These are phyloP conservation scores for Probosciger aterrimus DNA, from an alignment of 2,113 vertebrate species.

Conservation along the genomic window DNA sequence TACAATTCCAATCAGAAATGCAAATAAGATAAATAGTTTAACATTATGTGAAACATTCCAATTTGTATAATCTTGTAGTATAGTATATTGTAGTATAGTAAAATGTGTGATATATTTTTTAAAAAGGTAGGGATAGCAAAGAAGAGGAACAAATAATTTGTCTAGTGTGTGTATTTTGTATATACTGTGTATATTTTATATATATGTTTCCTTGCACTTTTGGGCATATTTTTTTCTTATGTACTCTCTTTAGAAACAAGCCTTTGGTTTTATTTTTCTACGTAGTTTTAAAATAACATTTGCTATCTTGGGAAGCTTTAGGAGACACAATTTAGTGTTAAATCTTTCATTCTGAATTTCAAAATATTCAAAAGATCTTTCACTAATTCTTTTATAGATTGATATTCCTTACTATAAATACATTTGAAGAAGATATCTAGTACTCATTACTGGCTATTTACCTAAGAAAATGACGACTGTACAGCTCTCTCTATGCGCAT, in stretches of 20 bases:
- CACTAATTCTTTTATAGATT: neutral
- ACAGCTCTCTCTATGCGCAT: neutral
- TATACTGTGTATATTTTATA: neutral
- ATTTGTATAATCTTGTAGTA: neutral
- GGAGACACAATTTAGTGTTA: neutral
- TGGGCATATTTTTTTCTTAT: neutral
- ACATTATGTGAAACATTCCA: neutral
- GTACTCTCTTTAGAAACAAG: neutral
- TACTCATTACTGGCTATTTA: neutral
- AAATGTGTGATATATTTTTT: neutral
- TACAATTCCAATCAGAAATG: neutral
- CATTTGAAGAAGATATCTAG: neutral
- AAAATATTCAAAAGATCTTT: neutral
- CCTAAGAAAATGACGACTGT: neutral
- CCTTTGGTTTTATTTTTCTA: neutral
- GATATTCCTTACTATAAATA: neutral
- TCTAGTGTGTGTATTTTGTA: neutral
- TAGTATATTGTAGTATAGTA: no score
- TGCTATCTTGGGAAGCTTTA: neutral
- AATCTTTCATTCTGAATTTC: neutral
- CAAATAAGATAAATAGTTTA: neutral
- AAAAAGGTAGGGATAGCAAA: neutral
- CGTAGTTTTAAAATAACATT: neutral
- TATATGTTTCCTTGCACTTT: neutral
- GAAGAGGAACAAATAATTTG: neutral